Percentiles rank a stretch among this genome's conserved stretches.
Evolutionary conservation across 2,888 invertebrate species (phyloP).

Genomic region (Lissocephala sabroskyi): DNA sequence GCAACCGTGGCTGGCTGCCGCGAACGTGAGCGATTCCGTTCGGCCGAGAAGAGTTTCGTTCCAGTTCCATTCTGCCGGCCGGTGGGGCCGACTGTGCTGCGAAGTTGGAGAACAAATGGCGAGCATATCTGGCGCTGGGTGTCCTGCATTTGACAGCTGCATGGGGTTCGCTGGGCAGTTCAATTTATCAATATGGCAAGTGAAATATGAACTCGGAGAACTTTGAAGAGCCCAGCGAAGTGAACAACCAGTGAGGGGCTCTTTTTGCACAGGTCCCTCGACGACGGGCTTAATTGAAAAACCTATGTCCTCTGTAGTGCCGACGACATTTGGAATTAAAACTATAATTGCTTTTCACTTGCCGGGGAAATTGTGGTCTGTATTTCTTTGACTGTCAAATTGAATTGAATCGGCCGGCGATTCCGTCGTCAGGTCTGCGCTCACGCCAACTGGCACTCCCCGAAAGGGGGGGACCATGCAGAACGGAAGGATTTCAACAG

Average conservation of each 20-base stretch:
- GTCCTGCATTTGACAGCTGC: slow-evolving; percentile 47
- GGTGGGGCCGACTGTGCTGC: too few relatives aligned
- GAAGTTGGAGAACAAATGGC: background rate
- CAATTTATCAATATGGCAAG: slow-evolving; percentile 55
- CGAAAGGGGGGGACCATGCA: too few relatives aligned
- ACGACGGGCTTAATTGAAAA: slow-evolving; percentile 3
- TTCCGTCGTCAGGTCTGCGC: too few relatives aligned
- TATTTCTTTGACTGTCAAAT: too few relatives aligned
- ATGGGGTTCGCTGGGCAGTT: slow-evolving; percentile 12
- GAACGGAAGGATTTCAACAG: too few relatives aligned
- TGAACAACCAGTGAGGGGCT: too few relatives aligned
- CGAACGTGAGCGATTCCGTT: too few relatives aligned
- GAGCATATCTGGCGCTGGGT: background rate
- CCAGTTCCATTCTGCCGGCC: too few relatives aligned
- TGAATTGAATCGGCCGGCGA: too few relatives aligned
- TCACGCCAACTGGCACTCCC: too few relatives aligned
- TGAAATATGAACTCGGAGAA: slow-evolving; percentile 24
- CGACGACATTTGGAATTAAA: background rate
- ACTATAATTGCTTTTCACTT: background rate
- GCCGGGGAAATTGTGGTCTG: background rate
- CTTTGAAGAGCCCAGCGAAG: too few relatives aligned
- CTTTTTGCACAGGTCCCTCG: background rate
- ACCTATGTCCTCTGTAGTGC: slow-evolving; percentile 1
- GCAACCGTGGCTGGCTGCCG: slow-evolving; percentile 9
- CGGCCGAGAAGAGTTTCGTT: too few relatives aligned